Evolutionary conservation across 2,888 invertebrate species (phyloP).

Genomic region (Abrostola triplasia): DNA sequence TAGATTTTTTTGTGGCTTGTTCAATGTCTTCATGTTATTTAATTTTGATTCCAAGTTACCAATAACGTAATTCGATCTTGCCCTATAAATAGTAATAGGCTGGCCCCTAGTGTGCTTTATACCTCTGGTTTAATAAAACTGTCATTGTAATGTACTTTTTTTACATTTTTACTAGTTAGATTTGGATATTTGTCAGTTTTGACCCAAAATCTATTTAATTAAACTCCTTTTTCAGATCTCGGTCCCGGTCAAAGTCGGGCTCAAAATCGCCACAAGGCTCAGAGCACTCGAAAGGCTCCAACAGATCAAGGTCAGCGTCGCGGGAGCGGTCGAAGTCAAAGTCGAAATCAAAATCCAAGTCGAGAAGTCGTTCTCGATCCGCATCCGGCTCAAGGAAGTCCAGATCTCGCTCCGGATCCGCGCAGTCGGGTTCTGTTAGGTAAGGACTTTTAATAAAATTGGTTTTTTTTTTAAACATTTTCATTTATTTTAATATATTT

Average conservation of each 20-base stretch:
- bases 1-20: no score
- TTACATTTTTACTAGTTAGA: no score
- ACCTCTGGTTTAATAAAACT: no score
- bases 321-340: slow-evolving; percentile 61
- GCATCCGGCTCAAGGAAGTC: slow-evolving; percentile 75
- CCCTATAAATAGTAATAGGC: no score
- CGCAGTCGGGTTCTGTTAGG: slow-evolving; percentile 71
- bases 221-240: slow-evolving; percentile 60
- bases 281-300: slow-evolving; percentile 70
- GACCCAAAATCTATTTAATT: neutral
- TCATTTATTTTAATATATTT: neutral
- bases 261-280: slow-evolving; percentile 79
- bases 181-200: slow-evolving; percentile 4
- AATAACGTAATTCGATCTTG: no score
- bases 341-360: slow-evolving; percentile 75
- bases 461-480: slow-evolving; percentile 1
- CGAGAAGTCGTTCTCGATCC: slow-evolving; percentile 77
- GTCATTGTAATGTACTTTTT: no score
- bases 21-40: no score
- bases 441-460: slow-evolving; percentile 30
- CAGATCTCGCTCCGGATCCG: slow-evolving; percentile 72
- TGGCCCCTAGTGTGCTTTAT: no score
- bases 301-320: slow-evolving; percentile 65
- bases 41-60: neutral
- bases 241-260: slow-evolving; percentile 80